Evolutionary conservation across 2,113 vertebrate species (phyloP).

Genomic region (Circaetus gallicus): DNA sequence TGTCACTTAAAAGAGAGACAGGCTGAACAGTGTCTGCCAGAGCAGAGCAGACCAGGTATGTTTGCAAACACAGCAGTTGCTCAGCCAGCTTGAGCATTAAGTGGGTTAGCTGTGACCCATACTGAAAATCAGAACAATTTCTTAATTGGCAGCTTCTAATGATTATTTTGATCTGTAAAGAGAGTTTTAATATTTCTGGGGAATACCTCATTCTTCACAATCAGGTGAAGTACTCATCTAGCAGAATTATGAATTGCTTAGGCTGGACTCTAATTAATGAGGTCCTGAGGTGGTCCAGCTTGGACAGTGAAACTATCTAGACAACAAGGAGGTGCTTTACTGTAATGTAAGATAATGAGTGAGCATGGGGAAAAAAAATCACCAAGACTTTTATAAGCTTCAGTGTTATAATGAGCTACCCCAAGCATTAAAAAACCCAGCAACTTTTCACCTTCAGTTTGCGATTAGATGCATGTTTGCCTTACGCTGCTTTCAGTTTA

Average conservation of each 20-base stretch:
- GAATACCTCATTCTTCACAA: background rate
- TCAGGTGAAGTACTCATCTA: background rate
- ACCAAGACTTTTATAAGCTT: background rate
- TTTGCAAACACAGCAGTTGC: background rate
- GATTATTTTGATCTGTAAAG: background rate
- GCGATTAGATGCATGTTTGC: background rate
- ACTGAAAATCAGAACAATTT: background rate
- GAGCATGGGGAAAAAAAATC: background rate
- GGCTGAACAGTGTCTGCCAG: background rate
- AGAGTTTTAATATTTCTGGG: background rate
- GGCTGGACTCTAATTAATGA: background rate
- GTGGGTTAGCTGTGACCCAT: background rate
- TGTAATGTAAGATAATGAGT: slow-evolving; percentile 3
- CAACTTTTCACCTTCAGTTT: background rate
- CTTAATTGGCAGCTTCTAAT: background rate
- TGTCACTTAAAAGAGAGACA: background rate
- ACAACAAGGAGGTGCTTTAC: background rate
- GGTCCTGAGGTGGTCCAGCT: background rate
- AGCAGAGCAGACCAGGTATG: background rate
- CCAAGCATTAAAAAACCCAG: background rate
- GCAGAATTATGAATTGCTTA: background rate
- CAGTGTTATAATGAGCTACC: background rate
- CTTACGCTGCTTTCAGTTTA: background rate
- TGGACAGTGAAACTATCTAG: background rate
- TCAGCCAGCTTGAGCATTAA: background rate